Conservation (phyloP, 2,797 vertebrate species). For the Sandelia bainsii region DNA sequence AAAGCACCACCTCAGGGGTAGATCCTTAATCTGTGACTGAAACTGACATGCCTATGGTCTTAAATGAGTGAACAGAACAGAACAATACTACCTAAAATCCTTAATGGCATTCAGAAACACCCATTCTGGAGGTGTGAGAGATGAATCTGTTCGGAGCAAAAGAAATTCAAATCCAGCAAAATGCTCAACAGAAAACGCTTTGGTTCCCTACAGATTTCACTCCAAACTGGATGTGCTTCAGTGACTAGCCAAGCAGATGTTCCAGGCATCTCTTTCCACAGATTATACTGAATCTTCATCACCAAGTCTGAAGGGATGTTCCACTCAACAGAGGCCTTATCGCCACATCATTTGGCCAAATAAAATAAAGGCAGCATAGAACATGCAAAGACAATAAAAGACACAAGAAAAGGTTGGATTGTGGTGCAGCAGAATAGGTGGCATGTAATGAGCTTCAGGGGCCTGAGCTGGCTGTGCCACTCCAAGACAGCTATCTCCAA, state of each 20-base stretch:
- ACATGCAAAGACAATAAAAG: conserved; percentile 51
- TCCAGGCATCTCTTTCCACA: conserved; percentile 18
- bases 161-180: conserved; percentile 17
- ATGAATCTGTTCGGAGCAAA: conserved; percentile 16
- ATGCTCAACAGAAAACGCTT: conserved; percentile 31
- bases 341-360: conserved; percentile 64
- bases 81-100: conserved; percentile 46
- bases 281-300: conserved; percentile 14
- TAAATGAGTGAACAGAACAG: conserved; percentile 30
- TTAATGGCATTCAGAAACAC: conserved; percentile 32
- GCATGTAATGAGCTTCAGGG: conserved; percentile 17
- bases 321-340: conserved; percentile 12
- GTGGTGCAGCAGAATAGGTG: conserved; percentile 42
- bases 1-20: conserved; percentile 23
- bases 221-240: conserved; percentile 30
- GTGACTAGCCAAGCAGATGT: conserved; percentile 20
- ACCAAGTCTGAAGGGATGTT: conserved; percentile 24
- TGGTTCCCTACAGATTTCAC: conserved; percentile 40
- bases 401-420: conserved; percentile 24
- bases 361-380: conserved; percentile 60
- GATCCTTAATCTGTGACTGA: conserved; percentile 22
- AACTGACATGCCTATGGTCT: neutral
- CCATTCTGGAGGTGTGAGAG: conserved; percentile 3
- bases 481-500: conserved; percentile 19
- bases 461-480: conserved; percentile 43